Percentiles rank a stretch among this genome's conserved stretches.
Evolutionary conservation across 2,113 vertebrate species (phyloP).

Genomic region (Echinops telfairi): DNA sequence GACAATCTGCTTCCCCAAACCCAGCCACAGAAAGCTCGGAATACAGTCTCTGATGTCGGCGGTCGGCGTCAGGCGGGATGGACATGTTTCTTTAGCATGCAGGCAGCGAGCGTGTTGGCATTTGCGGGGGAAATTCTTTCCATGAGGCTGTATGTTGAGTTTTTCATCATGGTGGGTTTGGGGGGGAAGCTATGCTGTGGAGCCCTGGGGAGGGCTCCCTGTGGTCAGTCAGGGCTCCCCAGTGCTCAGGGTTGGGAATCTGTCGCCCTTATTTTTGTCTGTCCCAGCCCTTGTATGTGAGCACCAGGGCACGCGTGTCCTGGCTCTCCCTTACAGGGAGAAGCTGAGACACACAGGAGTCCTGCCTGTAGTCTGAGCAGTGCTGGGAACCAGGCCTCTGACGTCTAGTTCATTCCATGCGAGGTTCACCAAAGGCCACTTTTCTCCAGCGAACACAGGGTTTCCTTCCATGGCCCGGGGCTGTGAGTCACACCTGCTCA

Average conservation of each 20-base stretch:
- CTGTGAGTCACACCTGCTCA: neutral
- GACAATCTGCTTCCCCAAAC: neutral
- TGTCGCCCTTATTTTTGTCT: rapidly evolving
- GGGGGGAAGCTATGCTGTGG: neutral
- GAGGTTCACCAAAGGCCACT: constrained; percentile 74
- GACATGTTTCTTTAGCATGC: neutral
- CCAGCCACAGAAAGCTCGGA: neutral
- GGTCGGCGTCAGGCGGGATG: neutral
- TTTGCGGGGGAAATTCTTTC: neutral
- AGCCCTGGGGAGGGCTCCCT: neutral
- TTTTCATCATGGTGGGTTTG: neutral
- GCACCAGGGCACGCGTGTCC: rapidly evolving
- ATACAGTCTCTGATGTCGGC: neutral
- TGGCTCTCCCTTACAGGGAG: neutral
- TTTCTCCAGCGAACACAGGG: constrained; percentile 74
- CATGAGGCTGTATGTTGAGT: neutral
- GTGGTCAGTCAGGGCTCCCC: neutral
- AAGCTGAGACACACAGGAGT: neutral
- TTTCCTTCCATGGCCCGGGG: constrained; percentile 28
- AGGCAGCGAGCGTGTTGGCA: rapidly evolving
- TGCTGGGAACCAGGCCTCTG: too few species aligned
- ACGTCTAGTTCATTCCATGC: neutral
- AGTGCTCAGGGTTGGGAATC: neutral
- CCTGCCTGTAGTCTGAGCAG: neutral
- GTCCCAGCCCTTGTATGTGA: neutral